phyloP scores from a whole-genome alignment of 2,888 invertebrate species.

The Halictus ligatus region DNA sequence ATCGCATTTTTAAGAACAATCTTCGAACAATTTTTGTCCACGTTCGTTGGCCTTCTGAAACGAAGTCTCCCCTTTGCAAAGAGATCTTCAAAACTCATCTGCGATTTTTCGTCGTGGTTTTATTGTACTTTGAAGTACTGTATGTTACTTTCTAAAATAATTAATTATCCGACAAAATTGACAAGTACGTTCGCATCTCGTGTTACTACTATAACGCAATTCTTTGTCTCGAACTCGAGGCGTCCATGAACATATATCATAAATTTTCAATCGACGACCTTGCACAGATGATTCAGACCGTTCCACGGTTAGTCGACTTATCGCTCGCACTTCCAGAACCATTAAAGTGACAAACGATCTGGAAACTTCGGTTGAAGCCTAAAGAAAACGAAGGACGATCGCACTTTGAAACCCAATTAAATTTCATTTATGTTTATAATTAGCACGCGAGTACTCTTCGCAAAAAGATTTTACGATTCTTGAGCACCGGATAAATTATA shows the following conservation, averaged over 20 bases:
- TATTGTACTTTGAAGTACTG: no score
- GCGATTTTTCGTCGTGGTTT: not conserved
- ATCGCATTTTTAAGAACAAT: no score
- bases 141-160: not conserved
- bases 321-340: constrained; percentile 32
- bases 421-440: not conserved
- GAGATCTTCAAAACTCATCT: not conserved
- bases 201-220: not conserved
- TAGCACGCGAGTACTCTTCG: not conserved
- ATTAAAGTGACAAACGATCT: constrained; percentile 32
- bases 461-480: not conserved
- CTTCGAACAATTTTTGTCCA: not conserved
- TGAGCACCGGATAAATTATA: no score
- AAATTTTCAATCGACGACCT: constrained; percentile 57
- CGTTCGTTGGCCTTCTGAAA: not conserved
- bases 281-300: constrained; percentile 55
- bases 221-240: not conserved
- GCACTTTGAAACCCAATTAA: not conserved
- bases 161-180: not conserved
- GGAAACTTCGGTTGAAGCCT: constrained; percentile 37
- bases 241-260: constrained; percentile 25
- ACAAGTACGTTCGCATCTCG: not conserved
- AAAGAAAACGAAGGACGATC: constrained; percentile 1
- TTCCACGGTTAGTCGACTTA: constrained; percentile 27
- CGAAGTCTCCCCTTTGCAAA: not conserved